Percentiles rank a stretch among this genome's conserved stretches.
Evolutionary conservation across 1,140 invertebrate species (phyloP).

Genomic region (Caenorhabditis tropicalis): DNA sequence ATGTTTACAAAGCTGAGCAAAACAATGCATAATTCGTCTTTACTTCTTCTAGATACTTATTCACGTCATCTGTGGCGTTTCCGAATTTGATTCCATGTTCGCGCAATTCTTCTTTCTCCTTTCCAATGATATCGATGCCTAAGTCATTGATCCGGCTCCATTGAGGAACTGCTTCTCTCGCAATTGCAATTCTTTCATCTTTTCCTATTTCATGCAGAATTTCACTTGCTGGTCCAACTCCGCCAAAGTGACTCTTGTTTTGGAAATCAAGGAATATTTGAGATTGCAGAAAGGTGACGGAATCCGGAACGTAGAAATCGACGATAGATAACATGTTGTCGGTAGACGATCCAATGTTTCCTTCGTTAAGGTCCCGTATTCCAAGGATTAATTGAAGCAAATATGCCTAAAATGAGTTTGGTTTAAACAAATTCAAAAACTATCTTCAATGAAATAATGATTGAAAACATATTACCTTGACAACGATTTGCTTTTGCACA

Average conservation of each 20-base stretch:
- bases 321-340: background rate
- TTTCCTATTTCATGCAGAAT: background rate
- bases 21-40: background rate
- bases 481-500: constrained; percentile 42
- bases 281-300: background rate
- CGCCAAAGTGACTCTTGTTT: background rate
- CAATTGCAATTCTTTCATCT: background rate
- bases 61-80: background rate
- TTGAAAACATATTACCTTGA: constrained; percentile 49
- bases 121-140: background rate
- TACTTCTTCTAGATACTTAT: background rate
- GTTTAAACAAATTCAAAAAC: background rate
- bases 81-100: background rate
- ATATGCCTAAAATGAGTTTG: constrained; percentile 3
- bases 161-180: background rate
- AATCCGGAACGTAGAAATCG: background rate
- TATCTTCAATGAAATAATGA: constrained; percentile 1
- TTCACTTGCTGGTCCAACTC: background rate
- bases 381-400: background rate
- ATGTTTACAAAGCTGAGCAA: constrained; percentile 17
- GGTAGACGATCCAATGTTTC: background rate
- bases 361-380: background rate
- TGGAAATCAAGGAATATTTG: background rate
- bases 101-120: background rate
- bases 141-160: background rate